Evolutionary conservation across 2,797 vertebrate species (phyloP), one percentile per base, ranked within the genome.

Genomic region (Cebuella pygmaea): DNA sequence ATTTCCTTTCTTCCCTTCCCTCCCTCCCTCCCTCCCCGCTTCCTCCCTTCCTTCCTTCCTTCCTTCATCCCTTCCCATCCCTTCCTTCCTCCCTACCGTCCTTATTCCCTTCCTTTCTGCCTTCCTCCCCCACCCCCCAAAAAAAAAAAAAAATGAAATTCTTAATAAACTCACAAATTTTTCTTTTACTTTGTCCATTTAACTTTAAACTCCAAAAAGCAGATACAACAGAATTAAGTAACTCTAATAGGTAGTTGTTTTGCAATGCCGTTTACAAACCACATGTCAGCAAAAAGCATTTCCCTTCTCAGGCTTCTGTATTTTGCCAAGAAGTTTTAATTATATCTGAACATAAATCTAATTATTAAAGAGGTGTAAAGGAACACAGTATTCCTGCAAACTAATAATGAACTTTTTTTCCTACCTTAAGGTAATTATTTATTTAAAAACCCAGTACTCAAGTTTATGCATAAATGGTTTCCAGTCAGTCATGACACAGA

Each of bases 281-380:
- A 33, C 81, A n/a, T 24, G 75, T 76, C 22, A 52, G 85, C 72
- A 88, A 72, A 91, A 52, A 94, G 30, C 52, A 94, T 12, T 57
- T 79, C 39, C 74, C 87, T 85, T 75, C 52, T 64, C 44, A 90
- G 41, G 36, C 55, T 41, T 88, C 89, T 79, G 74, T 72, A 64
- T 83, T 93, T 94, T 95, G 75, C n/a, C 80, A 59, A 82, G 33
- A 20, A 59, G 36, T 93, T 91, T 95, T 93, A 95, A 94, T 92
- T 95, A 75, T 74, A 94, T 76, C 92, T 88, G 78, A 93, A 90
- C 78, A 90, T 78, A 95, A 95, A 95, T 48, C 90, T 95, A 95
- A 96, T 92, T 93, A 96, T 84, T 95, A 81, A 95, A 97, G 95
- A 97, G 86, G 82, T 95, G 83, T 86, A 96, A 95, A 97, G 75